Percentiles rank a stretch among this genome's conserved stretches.
Conservation (phyloP, 2,797 vertebrate species). For the Ceyx erithaca region DNA sequence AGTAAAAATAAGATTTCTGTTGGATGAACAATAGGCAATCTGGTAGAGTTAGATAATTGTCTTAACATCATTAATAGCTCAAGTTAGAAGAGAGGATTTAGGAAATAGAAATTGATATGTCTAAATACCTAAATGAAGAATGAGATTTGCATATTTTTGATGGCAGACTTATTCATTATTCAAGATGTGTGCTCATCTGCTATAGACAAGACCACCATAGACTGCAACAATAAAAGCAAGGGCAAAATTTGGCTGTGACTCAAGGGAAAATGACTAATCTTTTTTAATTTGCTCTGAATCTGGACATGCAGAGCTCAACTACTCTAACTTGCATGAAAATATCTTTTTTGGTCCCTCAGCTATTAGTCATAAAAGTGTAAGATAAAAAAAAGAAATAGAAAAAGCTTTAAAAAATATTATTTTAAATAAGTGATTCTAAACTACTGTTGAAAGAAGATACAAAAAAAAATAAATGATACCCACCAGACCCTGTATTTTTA, state of each 20-base stretch:
- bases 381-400: not conserved
- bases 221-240: conserved; percentile 20
- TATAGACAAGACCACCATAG: not conserved
- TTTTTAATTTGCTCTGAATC: conserved; percentile 29
- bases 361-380: not conserved
- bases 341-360: not conserved
- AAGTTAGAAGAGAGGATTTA: conserved; percentile 40
- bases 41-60: conserved; percentile 40
- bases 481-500: not conserved
- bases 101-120: conserved; percentile 42
- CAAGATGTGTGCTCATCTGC: not conserved
- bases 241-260: not conserved
- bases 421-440: conserved; percentile 29
- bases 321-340: conserved; percentile 5
- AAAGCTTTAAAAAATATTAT: not conserved
- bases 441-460: not conserved
- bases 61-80: conserved; percentile 34
- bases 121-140: conserved; percentile 46
- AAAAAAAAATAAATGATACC: not conserved
- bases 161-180: conserved; percentile 38
- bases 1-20: conserved; percentile 1
- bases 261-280: conserved; percentile 33
- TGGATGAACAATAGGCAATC: not conserved
- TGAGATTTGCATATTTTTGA: conserved; percentile 48
- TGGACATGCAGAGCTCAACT: not conserved